Evolutionary conservation across 1,140 invertebrate genomes (phyloP), one percentile per base, ranked within the genome.

Genomic region (Agrypnia vestita): DNA sequence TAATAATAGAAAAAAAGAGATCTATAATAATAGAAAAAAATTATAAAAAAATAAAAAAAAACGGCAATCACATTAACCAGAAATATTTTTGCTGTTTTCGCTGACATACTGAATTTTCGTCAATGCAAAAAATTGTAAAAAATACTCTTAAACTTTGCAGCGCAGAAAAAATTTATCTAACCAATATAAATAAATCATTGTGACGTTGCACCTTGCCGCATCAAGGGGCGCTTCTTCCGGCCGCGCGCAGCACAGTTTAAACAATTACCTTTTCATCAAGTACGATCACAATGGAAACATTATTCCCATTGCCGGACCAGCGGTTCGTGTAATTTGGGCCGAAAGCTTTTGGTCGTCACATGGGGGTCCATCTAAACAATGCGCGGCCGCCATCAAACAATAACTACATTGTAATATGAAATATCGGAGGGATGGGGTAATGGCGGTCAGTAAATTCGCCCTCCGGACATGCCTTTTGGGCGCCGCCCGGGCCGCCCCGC

Each of bases 381-480:
- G 76, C 47, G 47, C 64, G 44, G 67, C 69, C 59, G 72, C 76
- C 75, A 77, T 80, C 81, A 82, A 82, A 82, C 81, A 82, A 82
- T 82, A 82, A 82, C 81, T 78, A 82, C 81, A 82, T 82, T 82
- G 81, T 82, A 82, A 80, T 82, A 82, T 82, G 81, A 82, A 82
- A 82, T 82, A 82, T 82, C 75, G 81, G 78, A 80, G 55, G 81
- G 19, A 47, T 47, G 74, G 64, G 81, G 81, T 78, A 82, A 82
- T 82, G 81, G 79, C 78, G 81, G 81, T 82, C 78, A 80, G 62
- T 82, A 75, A 82, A 80, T 80, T 62, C 78, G 76, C 81, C 81
- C 81, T 62, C 69, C 77, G 81, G 81, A 69, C 75, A 77, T 64
- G 72, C 62, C 81, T 80, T 80, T 80, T 78, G 81, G 74, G 75